A percentile compares a stretch with the other conserved stretches of the same genome.
These are phyloP conservation scores for Chloroceryle inda DNA, from an alignment of 2,797 vertebrate genomes.

Conservation along the genomic window DNA sequence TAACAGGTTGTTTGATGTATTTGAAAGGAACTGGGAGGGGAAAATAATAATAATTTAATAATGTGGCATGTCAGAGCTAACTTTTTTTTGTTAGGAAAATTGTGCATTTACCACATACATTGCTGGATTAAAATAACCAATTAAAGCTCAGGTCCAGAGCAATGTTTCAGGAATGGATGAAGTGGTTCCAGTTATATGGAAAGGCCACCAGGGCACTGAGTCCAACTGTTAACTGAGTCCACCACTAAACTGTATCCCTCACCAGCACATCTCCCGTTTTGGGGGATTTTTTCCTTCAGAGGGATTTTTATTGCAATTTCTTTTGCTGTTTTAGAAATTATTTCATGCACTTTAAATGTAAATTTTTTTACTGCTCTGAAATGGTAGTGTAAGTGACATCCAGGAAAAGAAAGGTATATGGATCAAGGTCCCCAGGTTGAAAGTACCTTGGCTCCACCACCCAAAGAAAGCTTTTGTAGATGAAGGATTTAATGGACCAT, in stretches of 20 bases:
- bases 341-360: neutral
- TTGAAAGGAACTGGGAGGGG: neutral
- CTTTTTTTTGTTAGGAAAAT: neutral
- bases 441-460: neutral
- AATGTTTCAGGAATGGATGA: neutral
- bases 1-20: slow-evolving; percentile 5
- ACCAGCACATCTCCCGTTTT: neutral
- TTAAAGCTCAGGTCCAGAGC: neutral
- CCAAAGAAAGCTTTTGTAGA: neutral
- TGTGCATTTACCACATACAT: neutral
- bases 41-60: slow-evolving; percentile 29
- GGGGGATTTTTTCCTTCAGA: neutral
- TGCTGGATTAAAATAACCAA: neutral
- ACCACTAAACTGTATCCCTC: neutral
- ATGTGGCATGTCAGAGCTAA: neutral
- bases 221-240: neutral
- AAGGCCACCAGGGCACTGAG: neutral
- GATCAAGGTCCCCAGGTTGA: neutral
- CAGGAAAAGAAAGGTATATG: neutral
- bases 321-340: neutral
- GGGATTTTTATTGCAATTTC: neutral
- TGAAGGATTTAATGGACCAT: neutral
- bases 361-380: neutral
- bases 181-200: neutral
- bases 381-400: neutral